Evolutionary conservation across 2,113 vertebrate species (phyloP).

Genomic region (Phocoena phocoena): DNA sequence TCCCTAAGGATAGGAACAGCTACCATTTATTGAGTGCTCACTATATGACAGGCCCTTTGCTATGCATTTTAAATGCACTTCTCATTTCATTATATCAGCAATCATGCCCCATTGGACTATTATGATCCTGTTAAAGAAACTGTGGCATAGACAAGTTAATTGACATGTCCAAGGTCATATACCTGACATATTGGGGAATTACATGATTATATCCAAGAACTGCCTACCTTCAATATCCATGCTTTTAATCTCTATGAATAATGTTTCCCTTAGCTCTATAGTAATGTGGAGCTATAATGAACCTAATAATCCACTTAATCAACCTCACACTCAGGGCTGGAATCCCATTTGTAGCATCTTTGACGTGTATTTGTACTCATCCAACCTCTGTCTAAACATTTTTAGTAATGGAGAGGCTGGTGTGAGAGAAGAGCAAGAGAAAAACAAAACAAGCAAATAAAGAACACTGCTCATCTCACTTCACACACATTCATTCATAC

Average conservation of each 20-base stretch:
- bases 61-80: background rate
- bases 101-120: background rate
- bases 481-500: background rate
- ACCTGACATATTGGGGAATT: background rate
- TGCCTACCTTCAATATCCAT: background rate
- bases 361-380: background rate
- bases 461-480: background rate
- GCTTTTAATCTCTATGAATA: background rate
- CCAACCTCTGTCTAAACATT: background rate
- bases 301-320: background rate
- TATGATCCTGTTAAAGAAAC: background rate
- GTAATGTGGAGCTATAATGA: background rate
- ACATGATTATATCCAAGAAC: background rate
- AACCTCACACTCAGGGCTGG: background rate
- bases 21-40: background rate
- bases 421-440: background rate
- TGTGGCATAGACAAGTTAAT: background rate
- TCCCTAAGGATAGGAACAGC: background rate
- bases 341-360: background rate
- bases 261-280: background rate
- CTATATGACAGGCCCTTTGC: background rate
- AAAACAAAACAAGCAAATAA: background rate
- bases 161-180: background rate
- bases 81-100: constrained; percentile 30
- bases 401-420: background rate